Evolutionary conservation across 1,140 invertebrate genomes (phyloP).

Genomic region (Meloidogyne floridensis): DNA sequence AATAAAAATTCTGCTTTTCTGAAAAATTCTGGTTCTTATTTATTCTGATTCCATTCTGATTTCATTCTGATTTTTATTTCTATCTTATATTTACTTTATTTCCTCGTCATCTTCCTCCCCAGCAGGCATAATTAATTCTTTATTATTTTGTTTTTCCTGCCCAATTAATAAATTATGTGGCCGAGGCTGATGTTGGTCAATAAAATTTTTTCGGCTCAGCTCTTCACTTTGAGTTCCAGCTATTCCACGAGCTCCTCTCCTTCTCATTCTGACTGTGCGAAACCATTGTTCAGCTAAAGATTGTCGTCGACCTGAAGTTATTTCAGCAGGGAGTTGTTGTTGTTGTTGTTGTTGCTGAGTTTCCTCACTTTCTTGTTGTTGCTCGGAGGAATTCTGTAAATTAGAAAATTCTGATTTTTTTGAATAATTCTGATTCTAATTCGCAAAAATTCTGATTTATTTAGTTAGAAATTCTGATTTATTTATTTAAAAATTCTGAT

Average conservation of each 20-base stretch:
- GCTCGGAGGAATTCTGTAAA: neutral
- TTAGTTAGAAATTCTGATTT: too few species aligned
- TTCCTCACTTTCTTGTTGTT: neutral
- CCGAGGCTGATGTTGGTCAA: neutral
- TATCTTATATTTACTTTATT: neutral
- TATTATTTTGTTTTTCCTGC: neutral
- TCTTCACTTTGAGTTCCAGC: constrained; percentile 7
- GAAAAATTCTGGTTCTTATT: too few species aligned
- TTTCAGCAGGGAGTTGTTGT: constrained; percentile 10
- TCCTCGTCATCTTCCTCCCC: neutral
- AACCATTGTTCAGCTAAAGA: constrained; percentile 33
- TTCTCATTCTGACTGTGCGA: constrained; percentile 19
- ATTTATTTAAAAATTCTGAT: too few species aligned
- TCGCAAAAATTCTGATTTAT: too few species aligned
- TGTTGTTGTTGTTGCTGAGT: constrained; percentile 9
- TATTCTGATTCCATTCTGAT: too few species aligned
- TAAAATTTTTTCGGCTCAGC: neutral
- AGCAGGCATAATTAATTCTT: neutral
- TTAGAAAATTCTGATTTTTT: neutral
- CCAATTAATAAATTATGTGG: constrained; percentile 4
- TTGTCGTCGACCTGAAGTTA: constrained; percentile 7
- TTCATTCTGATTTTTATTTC: neutral
- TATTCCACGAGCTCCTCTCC: constrained; percentile 12
- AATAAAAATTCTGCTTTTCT: too few species aligned
- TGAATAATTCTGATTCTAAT: too few species aligned